Conservation (phyloP, 1,140 invertebrate genomes). For the Branchinecta lindahli region DNA sequence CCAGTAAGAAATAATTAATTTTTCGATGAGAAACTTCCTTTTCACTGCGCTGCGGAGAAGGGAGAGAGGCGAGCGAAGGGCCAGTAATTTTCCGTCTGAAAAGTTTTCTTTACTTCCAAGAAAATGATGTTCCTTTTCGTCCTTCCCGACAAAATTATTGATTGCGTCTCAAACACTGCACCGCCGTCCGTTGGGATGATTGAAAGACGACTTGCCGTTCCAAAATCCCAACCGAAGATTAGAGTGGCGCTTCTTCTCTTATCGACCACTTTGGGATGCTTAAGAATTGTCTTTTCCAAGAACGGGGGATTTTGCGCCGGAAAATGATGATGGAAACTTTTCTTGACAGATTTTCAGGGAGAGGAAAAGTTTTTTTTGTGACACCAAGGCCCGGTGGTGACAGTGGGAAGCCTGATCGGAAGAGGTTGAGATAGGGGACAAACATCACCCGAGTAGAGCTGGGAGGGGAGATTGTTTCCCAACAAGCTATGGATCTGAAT, state of each 20-base stretch:
- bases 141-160: neutral
- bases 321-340: conserved; percentile 9
- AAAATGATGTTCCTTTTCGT: neutral
- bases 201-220: conserved; percentile 3
- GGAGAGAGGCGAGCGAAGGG: neutral
- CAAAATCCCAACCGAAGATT: conserved; percentile 9
- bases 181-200: neutral
- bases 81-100: conserved; percentile 9
- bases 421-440: too few species aligned
- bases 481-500: too few species aligned
- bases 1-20: conserved; percentile 11
- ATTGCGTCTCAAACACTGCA: conserved; percentile 3
- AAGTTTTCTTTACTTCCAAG: conserved; percentile 8
- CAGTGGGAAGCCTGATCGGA: too few species aligned
- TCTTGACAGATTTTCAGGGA: neutral
- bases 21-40: conserved; percentile 11
- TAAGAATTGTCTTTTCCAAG: conserved; percentile 11
- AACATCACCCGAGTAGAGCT: too few species aligned
- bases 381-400: too few species aligned
- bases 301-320: neutral
- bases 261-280: neutral
- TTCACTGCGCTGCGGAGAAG: neutral
- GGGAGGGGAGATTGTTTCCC: too few species aligned
- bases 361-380: too few species aligned
- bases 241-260: conserved; percentile 2